Percentiles rank a stretch among this genome's conserved stretches.
These are phyloP conservation scores for Ammodytes dubius DNA, from an alignment of 2,113 vertebrate species.

Conservation along the genomic window DNA sequence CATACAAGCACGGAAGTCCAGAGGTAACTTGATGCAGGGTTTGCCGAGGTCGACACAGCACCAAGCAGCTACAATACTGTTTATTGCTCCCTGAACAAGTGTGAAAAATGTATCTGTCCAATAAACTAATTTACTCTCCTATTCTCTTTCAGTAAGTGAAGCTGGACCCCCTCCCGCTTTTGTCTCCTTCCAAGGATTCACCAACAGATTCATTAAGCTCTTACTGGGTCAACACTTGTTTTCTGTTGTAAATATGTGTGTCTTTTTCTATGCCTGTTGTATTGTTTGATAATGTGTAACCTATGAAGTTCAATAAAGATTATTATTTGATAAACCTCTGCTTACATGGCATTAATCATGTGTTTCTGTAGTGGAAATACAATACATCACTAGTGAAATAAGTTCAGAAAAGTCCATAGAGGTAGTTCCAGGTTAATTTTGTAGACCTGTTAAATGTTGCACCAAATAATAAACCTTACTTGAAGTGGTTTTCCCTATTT, in stretches of 20 bases:
- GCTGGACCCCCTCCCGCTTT: not conserved
- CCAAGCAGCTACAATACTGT: not conserved
- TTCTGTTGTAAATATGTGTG: constrained; percentile 88
- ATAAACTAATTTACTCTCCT: fast-evolving
- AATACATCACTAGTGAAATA: too few species aligned
- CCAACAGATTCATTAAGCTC: not conserved
- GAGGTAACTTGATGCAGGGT: constrained; percentile 26
- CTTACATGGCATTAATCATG: not conserved
- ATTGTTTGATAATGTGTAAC: constrained; percentile 18
- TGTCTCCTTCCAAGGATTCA: constrained; percentile 68
- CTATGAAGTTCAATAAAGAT: constrained; percentile 91
- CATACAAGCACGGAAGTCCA: constrained; percentile 30
- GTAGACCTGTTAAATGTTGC: too few species aligned
- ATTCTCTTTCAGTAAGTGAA: constrained; percentile 83
- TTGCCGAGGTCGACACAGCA: fast-evolving
- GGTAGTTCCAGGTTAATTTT: too few species aligned
- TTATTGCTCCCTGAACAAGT: not conserved
- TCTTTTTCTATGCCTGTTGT: constrained; percentile 84
- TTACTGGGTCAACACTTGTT: constrained; percentile 8
- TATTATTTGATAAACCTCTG: constrained; percentile 70
- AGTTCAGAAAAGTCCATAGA: too few species aligned
- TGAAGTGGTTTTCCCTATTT: too few species aligned
- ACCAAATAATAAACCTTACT: too few species aligned
- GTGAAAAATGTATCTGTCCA: not conserved
- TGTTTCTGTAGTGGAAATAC: too few species aligned